Conservation (phyloP, 2,888 invertebrate genomes). For the Apamea crenata region DNA sequence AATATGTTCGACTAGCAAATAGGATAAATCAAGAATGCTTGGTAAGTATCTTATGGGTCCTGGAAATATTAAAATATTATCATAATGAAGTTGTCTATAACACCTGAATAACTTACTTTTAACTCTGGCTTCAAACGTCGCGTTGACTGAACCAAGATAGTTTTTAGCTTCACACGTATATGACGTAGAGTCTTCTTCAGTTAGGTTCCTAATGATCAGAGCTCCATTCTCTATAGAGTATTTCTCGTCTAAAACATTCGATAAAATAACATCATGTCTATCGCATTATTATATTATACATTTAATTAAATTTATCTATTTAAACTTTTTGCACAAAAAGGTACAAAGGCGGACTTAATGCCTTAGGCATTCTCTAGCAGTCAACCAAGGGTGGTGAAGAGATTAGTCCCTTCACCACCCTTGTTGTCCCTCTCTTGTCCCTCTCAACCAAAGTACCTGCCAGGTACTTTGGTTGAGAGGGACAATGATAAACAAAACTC, state of each 20-base stretch:
- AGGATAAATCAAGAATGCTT: not conserved
- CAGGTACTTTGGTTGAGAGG: too few species aligned
- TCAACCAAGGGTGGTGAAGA: too few species aligned
- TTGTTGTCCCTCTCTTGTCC: too few species aligned
- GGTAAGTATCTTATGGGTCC: not conserved
- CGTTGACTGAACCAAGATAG: slow-evolving; percentile 1
- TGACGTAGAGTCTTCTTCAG: slow-evolving; percentile 8
- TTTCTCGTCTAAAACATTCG: slow-evolving; percentile 28
- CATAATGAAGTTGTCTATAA: too few species aligned
- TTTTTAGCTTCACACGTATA: slow-evolving; percentile 47
- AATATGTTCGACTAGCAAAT: not conserved
- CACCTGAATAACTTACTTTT: not conserved
- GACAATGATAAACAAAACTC: too few species aligned
- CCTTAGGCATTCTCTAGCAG: too few species aligned
- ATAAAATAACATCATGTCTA: not conserved
- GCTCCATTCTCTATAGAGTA: slow-evolving; percentile 38
- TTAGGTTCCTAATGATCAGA: slow-evolving; percentile 28
- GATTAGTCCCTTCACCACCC: too few species aligned
- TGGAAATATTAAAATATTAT: not conserved
- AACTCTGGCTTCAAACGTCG: slow-evolving; percentile 11
- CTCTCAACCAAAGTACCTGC: too few species aligned
- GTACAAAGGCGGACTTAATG: too few species aligned
- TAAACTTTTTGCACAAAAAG: too few species aligned
- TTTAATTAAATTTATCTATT: too few species aligned
- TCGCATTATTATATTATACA: not conserved